Evolutionary conservation across 2,888 invertebrate genomes (phyloP).

Genomic region (Eudasyphora cyanicolor): DNA sequence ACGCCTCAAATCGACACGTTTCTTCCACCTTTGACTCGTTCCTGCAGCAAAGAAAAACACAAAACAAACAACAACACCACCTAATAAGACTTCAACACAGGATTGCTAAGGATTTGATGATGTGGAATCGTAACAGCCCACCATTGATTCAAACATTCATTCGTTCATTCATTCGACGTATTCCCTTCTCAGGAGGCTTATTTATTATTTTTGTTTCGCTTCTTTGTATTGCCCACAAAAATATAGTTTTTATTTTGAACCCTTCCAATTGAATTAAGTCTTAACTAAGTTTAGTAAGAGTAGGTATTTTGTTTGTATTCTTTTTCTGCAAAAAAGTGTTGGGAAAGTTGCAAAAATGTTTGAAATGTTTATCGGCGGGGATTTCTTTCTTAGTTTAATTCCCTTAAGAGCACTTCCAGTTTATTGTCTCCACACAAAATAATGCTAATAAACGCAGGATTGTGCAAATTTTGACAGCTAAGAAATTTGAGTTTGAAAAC

Average conservation of each 20-base stretch:
- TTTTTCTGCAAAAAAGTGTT: background rate
- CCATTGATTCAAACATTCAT: too few relatives aligned
- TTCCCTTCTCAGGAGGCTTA: conserved; percentile 15
- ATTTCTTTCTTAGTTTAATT: too few relatives aligned
- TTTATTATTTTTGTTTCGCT: background rate
- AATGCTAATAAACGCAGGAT: too few relatives aligned
- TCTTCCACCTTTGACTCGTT: background rate
- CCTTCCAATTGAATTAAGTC: background rate
- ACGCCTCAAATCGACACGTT: background rate
- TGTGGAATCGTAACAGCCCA: too few relatives aligned
- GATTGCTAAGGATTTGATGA: too few relatives aligned
- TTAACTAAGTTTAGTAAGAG: conserved; percentile 1
- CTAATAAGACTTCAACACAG: background rate
- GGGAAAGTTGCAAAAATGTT: background rate
- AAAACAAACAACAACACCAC: too few relatives aligned
- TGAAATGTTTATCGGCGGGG: too few relatives aligned
- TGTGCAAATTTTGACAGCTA: too few relatives aligned
- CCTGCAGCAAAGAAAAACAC: too few relatives aligned
- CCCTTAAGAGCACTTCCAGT: too few relatives aligned
- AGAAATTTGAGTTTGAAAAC: too few relatives aligned
- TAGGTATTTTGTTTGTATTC: background rate
- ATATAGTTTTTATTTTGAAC: conserved; percentile 2
- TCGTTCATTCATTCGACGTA: background rate
- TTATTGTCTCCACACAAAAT: background rate
- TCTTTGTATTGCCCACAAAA: background rate